These are phyloP conservation scores for Carcina quercana DNA, from an alignment of 2,888 invertebrate genomes.

Conservation along the genomic window DNA sequence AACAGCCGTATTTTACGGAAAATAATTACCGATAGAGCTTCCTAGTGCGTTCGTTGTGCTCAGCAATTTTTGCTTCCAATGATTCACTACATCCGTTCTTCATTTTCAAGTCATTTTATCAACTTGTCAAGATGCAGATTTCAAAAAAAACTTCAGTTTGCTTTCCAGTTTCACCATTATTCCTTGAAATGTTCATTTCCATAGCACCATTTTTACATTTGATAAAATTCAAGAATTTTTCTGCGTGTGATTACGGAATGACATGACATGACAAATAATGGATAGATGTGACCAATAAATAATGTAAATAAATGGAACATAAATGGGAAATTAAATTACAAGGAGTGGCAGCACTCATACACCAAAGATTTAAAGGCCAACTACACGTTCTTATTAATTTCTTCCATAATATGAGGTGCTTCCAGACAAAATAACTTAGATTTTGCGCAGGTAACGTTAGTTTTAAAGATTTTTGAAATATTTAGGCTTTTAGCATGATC, in stretches of 20 bases:
- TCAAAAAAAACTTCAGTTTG: constrained; percentile 30
- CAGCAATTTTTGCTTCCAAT: constrained; percentile 59
- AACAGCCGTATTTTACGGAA: background rate
- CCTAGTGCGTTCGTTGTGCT: constrained; percentile 64
- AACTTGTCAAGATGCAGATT: constrained; percentile 55
- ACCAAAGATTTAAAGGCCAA: too few species aligned
- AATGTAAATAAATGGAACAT: too few species aligned
- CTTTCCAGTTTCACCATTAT: constrained; percentile 24
- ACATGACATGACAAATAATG: background rate
- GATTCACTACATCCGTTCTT: constrained; percentile 59
- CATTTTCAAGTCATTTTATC: constrained; percentile 71
- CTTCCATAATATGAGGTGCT: too few species aligned
- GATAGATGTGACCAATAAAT: too few species aligned
- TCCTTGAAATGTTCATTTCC: constrained; percentile 34
- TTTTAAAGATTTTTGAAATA: too few species aligned
- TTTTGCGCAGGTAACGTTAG: too few species aligned
- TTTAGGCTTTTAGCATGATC: too few species aligned
- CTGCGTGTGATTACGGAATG: background rate
- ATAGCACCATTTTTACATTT: constrained; percentile 33
- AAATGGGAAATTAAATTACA: too few species aligned
- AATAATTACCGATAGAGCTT: constrained; percentile 63
- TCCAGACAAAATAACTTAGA: too few species aligned
- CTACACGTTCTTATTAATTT: too few species aligned
- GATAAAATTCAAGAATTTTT: constrained; percentile 14
- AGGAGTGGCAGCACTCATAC: too few species aligned